Evolutionary conservation across 1,140 invertebrate genomes (phyloP), one percentile per base, ranked within the genome.

Genomic region (Odontomachus brunneus): DNA sequence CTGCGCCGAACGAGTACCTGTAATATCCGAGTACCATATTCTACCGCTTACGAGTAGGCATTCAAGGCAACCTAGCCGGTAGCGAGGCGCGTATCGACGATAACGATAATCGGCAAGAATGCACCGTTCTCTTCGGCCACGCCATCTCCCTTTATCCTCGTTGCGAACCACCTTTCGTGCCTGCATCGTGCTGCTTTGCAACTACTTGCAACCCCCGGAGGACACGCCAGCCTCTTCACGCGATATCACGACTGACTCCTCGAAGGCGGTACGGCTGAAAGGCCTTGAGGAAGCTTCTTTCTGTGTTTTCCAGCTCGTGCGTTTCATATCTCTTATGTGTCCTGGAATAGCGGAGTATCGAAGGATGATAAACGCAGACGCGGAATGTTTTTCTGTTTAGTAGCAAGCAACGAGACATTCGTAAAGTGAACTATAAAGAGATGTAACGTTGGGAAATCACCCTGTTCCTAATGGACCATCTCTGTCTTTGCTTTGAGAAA

Each of bases 71-170:
- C 12, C 69, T 87, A 57, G 74, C 19, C 73, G 72, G 66, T 87
- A 88, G 84, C 84, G 15, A 81, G 76, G 9, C 73, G 71, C 60
- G 59, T 72, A 67, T 76, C 82, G 63, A 75, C 67, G 86, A 82
- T 88, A 87, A 87, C 85, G 75, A 84, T 88, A 84, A 88, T 88
- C 86, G 86, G 53, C 62, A 71, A 33, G 59, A 83, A 81, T 74
- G 66, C 73, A n/a, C 33, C 55, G 24, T 86, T 78, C 69, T 63
- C 44, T 62, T 80, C 53, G 29, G 24, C 26, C 33, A 59, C 22
- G 24, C 24, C 48, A 38, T 48, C 29, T 66, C 53, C 22, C 26
- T 57, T 85, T 49, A 59, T 53, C 48, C 73, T 82, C 38, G 44
- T n/a, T 38, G 22, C n/a, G 38, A 82, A 48, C 48, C 63, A 69